Conservation (phyloP, 2,113 vertebrate species). For the Silurus asotus region DNA sequence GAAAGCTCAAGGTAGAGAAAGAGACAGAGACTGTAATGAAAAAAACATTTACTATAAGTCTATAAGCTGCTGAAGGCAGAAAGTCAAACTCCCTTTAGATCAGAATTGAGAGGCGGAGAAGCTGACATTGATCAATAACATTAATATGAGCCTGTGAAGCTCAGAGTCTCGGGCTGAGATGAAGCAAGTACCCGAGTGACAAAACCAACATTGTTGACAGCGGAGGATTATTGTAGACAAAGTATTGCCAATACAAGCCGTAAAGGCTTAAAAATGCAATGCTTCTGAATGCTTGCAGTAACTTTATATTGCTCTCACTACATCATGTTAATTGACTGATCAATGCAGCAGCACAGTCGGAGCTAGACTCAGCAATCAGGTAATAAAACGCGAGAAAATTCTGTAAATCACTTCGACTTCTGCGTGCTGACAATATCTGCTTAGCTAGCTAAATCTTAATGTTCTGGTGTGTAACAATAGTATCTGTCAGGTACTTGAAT, state of each 20-base stretch:
- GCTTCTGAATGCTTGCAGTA: conserved; percentile 27
- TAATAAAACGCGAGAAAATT: not conserved
- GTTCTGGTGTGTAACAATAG: not conserved
- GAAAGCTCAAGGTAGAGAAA: conserved; percentile 53
- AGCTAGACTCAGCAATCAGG: not conserved
- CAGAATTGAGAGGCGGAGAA: conserved; percentile 54
- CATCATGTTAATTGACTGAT: conserved; percentile 41
- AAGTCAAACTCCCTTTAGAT: conserved; percentile 42
- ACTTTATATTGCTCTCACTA: conserved; percentile 22
- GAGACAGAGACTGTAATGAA: conserved; percentile 44
- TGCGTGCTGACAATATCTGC: not conserved
- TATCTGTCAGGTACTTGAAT: not conserved
- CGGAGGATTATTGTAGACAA: conserved; percentile 48
- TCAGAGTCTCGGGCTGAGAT: conserved; percentile 56
- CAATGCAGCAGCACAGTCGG: conserved; percentile 1
- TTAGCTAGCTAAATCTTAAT: conserved; percentile 1
- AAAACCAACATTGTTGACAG: conserved; percentile 50
- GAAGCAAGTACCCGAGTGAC: conserved; percentile 53
- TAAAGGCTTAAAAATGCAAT: conserved; percentile 21
- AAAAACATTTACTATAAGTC: conserved; percentile 58
- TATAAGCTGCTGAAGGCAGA: conserved; percentile 40
- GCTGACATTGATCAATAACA: conserved; percentile 74
- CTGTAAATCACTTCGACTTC: conserved; percentile 1
- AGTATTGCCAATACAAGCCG: conserved; percentile 36
- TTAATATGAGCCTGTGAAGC: conserved; percentile 65